phyloP scores from a whole-genome alignment of 2,888 invertebrate species.

The Plemyria rubiginata region DNA sequence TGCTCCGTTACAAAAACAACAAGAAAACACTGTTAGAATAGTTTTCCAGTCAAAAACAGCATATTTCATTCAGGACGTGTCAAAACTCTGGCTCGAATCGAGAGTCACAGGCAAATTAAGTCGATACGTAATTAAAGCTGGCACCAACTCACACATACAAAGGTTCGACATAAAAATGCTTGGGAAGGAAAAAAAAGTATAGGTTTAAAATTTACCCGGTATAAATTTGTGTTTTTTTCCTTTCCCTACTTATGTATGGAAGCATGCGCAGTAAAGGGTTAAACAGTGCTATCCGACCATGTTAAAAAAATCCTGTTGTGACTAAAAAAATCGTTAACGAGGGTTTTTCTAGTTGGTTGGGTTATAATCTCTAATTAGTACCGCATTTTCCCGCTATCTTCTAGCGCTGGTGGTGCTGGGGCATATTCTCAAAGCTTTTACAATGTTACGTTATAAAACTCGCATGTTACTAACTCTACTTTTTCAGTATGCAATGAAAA shows the following conservation, averaged over 20 bases:
- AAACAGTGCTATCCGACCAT: conserved; percentile 51
- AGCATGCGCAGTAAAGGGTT: conserved; percentile 85
- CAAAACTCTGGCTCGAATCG: conserved; percentile 61
- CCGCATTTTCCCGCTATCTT: conserved; percentile 55
- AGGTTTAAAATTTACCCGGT: conserved; percentile 85
- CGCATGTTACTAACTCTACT: background rate
- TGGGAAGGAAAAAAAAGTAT: conserved; percentile 82
- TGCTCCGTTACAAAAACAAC: conserved; percentile 32
- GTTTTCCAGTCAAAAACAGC: conserved; percentile 44
- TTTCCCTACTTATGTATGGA: conserved; percentile 79
- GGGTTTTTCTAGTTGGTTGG: conserved; percentile 44
- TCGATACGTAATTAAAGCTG: conserved; percentile 85
- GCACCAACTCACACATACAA: conserved; percentile 80
- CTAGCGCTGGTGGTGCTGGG: conserved; percentile 51
- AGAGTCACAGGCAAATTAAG: conserved; percentile 80
- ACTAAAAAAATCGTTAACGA: conserved; percentile 16
- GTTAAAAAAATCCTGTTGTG: conserved; percentile 25
- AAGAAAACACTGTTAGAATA: conserved; percentile 37
- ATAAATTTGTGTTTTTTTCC: conserved; percentile 85
- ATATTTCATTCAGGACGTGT: conserved; percentile 41
- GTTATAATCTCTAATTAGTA: conserved; percentile 59
- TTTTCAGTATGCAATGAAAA: background rate
- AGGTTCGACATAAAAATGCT: conserved; percentile 83
- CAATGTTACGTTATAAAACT: background rate
- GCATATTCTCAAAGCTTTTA: conserved; percentile 39